These are phyloP conservation scores for Tychaedon coryphoeus DNA, from an alignment of 2,113 vertebrate genomes.

Conservation along the genomic window DNA sequence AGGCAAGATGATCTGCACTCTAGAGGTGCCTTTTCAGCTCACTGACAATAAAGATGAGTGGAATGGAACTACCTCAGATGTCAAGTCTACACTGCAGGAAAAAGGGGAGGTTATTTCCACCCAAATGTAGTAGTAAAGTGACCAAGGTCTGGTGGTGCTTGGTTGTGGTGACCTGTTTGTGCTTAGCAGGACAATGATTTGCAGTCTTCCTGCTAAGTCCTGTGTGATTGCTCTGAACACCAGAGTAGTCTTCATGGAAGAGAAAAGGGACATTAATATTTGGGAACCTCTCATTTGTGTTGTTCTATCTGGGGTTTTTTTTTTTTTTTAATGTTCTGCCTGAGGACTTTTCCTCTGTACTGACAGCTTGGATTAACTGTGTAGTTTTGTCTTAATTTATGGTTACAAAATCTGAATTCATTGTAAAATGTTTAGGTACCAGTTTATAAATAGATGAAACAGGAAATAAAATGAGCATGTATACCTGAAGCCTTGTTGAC, in stretches of 20 bases:
- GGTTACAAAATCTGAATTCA: neutral
- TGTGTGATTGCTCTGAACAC: neutral
- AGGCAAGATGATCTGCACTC: neutral
- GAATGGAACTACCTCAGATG: neutral
- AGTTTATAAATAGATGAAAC: neutral
- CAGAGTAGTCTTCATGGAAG: neutral
- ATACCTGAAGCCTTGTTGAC: neutral
- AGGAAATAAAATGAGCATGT: neutral
- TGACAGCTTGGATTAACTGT: neutral
- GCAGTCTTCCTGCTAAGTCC: neutral
- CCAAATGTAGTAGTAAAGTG: neutral
- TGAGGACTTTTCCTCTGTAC: neutral
- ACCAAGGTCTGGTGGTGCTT: neutral
- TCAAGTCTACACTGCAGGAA: neutral
- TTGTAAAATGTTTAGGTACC: neutral
- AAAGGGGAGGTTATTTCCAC: neutral
- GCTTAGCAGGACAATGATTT: neutral
- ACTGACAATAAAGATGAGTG: neutral
- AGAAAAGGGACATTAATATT: neutral
- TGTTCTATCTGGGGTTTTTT: neutral
- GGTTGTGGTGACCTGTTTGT: neutral
- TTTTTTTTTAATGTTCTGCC: neutral
- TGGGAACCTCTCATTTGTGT: neutral
- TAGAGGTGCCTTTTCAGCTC: neutral
- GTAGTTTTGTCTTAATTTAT: neutral